These are phyloP conservation scores for Tryphoninae sp. DNA, from an alignment of 2,888 invertebrate species.

Conservation along the genomic window DNA sequence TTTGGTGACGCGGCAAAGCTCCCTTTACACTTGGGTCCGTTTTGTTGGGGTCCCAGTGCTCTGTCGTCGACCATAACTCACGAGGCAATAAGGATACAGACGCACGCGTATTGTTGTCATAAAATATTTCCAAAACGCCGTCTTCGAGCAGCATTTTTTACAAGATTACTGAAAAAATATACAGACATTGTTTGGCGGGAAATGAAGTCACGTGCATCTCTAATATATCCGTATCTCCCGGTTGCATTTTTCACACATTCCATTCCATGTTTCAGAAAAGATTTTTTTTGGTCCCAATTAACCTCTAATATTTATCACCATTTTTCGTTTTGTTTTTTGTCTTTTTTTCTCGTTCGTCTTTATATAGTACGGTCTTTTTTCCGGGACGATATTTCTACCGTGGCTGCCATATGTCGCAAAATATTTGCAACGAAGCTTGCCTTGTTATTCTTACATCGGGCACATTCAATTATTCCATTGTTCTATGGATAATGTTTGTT, in stretches of 20 bases:
- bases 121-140: slow-evolving; percentile 20
- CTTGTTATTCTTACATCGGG: neutral
- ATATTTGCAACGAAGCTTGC: slow-evolving; percentile 22
- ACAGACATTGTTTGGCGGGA: slow-evolving; percentile 33
- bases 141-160: slow-evolving; percentile 4
- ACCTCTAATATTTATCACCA: slow-evolving; percentile 37
- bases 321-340: slow-evolving; percentile 1
- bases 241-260: neutral
- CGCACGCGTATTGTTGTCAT: slow-evolving; percentile 73
- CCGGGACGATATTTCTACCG: neutral
- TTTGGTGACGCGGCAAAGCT: slow-evolving; percentile 62
- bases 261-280: neutral
- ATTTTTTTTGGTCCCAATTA: slow-evolving; percentile 29
- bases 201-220: slow-evolving; percentile 42
- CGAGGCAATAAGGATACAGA: slow-evolving; percentile 66
- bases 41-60: slow-evolving; percentile 65
- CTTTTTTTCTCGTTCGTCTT: neutral
- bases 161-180: neutral
- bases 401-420: slow-evolving; percentile 33
- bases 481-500: neutral
- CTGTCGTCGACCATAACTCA: slow-evolving; percentile 57
- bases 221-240: neutral
- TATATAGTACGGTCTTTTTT: neutral
- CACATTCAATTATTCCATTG: neutral
- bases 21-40: slow-evolving; percentile 60